Evolutionary conservation across 2,113 vertebrate species (phyloP).

Genomic region (Dasyprocta punctata): DNA sequence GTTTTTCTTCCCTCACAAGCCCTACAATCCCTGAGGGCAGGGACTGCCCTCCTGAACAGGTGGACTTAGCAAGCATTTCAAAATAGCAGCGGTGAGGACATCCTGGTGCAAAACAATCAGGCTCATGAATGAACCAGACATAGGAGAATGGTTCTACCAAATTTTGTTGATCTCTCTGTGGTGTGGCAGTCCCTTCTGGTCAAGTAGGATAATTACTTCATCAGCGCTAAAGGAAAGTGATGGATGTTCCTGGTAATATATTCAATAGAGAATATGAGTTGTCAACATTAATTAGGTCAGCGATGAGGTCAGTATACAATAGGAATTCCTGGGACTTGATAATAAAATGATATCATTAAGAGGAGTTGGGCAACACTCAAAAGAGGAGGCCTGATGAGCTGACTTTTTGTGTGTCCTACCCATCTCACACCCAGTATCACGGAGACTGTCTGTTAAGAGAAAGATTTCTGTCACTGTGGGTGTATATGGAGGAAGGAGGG

Average conservation of each 20-base stretch:
- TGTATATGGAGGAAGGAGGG: background rate
- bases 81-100: background rate
- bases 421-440: background rate
- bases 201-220: slow-evolving; percentile 12
- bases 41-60: background rate
- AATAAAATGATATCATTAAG: slow-evolving; percentile 23
- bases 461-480: background rate
- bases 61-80: background rate
- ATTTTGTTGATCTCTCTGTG: background rate
- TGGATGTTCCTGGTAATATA: background rate
- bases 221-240: background rate
- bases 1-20: background rate
- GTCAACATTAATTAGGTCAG: background rate
- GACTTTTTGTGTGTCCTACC: background rate
- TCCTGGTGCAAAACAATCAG: background rate
- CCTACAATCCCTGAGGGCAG: background rate
- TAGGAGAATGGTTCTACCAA: background rate
- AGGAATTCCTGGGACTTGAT: background rate
- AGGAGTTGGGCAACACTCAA: background rate
- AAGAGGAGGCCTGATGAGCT: background rate
- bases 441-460: background rate
- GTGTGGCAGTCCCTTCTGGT: background rate
- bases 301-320: background rate
- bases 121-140: background rate
- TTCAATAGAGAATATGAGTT: background rate